Conservation (phyloP, 2,797 vertebrate species). For the Odontamblyopus rebecca region DNA sequence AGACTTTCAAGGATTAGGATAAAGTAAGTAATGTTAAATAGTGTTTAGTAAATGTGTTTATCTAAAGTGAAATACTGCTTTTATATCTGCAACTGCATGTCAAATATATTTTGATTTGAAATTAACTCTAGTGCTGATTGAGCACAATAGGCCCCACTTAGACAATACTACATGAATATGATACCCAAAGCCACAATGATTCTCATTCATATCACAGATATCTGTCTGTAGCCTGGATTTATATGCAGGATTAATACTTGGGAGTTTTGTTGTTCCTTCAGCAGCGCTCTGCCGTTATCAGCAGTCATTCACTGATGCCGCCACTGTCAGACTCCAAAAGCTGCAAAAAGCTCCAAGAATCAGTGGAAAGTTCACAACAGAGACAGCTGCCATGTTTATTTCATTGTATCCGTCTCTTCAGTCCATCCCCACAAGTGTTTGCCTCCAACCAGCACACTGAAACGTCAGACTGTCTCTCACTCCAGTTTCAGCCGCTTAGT, state of each 20-base stretch:
- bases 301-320: constrained; percentile 66
- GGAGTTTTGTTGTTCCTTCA: constrained; percentile 58
- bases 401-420: constrained; percentile 59
- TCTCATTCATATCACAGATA: constrained; percentile 19
- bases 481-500: constrained; percentile 54
- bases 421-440: constrained; percentile 52
- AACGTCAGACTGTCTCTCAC: constrained; percentile 56
- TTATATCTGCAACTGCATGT: too few relatives aligned
- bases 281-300: constrained; percentile 57
- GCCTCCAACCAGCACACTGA: constrained; percentile 59
- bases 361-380: constrained; percentile 66
- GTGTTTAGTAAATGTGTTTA: not conserved
- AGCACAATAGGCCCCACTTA: not conserved
- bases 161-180: not conserved
- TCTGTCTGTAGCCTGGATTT: constrained; percentile 60
- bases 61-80: not conserved
- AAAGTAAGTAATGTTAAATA: not conserved
- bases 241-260: constrained; percentile 60
- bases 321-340: constrained; percentile 66
- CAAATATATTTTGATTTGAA: not conserved
- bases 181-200: not conserved
- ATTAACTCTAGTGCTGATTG: not conserved
- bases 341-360: constrained; percentile 67
- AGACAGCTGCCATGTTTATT: constrained; percentile 71
- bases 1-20: not conserved